Conservation (phyloP, 2,113 vertebrate species). For the Cephalopholis sonnerati region DNA sequence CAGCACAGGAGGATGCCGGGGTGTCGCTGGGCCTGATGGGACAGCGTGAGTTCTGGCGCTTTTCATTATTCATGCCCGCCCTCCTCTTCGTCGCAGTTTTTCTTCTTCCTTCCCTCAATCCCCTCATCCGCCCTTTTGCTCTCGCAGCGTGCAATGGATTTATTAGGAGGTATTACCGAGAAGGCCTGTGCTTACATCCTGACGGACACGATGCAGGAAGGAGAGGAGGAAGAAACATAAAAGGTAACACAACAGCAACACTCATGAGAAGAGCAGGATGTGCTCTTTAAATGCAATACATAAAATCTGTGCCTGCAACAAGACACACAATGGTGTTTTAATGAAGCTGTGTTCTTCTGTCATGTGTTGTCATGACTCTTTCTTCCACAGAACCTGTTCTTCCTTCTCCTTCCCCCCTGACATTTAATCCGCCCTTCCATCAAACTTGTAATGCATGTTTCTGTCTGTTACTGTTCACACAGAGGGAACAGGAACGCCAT, state of each 20-base stretch:
- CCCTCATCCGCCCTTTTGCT: slow-evolving; percentile 62
- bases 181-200: slow-evolving; percentile 51
- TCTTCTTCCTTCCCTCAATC: slow-evolving; percentile 62
- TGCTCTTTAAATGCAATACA: slow-evolving; percentile 23
- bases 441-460: not conserved
- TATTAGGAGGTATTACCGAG: slow-evolving; percentile 80
- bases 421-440: slow-evolving; percentile 35
- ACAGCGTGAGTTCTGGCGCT: slow-evolving; percentile 51
- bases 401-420: not conserved
- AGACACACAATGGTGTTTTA: slow-evolving; percentile 30
- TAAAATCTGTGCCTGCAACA: slow-evolving; percentile 9
- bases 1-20: slow-evolving; percentile 71
- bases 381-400: not conserved
- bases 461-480: not conserved
- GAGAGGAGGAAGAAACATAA: not conserved
- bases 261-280: slow-evolving; percentile 4
- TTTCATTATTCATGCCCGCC: slow-evolving; percentile 86
- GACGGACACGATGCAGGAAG: slow-evolving; percentile 44
- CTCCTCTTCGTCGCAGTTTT: slow-evolving; percentile 22
- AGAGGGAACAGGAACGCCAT: not conserved
- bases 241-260: slow-evolving; percentile 15
- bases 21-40: slow-evolving; percentile 69
- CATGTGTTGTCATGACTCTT: slow-evolving; percentile 2
- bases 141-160: slow-evolving; percentile 69
- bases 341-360: slow-evolving; percentile 9